Conservation (phyloP, 2,888 invertebrate species). For the Lasioglossum vierecki region DNA sequence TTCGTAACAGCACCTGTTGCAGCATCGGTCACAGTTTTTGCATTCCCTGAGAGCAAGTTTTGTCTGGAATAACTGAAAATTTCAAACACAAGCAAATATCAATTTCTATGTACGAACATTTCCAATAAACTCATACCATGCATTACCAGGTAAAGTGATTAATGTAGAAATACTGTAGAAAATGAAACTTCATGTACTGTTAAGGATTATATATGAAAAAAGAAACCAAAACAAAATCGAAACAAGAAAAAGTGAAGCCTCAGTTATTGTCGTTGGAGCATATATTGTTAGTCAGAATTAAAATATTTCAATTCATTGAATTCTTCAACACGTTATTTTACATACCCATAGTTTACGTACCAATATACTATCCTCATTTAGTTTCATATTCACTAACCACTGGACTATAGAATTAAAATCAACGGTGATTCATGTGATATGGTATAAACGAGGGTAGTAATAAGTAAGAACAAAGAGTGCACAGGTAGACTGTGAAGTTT, state of each 20-base stretch:
- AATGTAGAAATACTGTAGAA: constrained; percentile 9
- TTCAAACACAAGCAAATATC: constrained; percentile 25
- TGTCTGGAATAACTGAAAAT: constrained; percentile 93
- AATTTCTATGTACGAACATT: constrained; percentile 27
- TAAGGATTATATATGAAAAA: constrained; percentile 8
- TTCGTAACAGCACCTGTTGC: constrained; percentile 67
- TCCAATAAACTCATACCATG: constrained; percentile 53
- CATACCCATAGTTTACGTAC: constrained; percentile 77
- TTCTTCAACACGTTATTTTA: constrained; percentile 60
- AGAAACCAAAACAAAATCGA: constrained; percentile 29
- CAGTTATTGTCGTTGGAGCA: constrained; percentile 31
- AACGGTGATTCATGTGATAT: constrained; percentile 52
- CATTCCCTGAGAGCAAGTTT: constrained; percentile 91
- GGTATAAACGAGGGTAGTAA: constrained; percentile 67
- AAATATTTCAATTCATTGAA: constrained; percentile 41
- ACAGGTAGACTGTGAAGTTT: constrained; percentile 71
- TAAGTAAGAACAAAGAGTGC: constrained; percentile 65
- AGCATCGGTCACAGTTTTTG: constrained; percentile 86
- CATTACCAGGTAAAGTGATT: constrained; percentile 16
- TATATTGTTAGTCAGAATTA: constrained; percentile 45
- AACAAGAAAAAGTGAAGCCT: constrained; percentile 24
- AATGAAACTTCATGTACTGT: not conserved
- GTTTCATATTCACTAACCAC: constrained; percentile 61
- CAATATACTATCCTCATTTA: constrained; percentile 67
- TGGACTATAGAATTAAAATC: constrained; percentile 57